Conservation (phyloP, 2,113 vertebrate genomes). For the Callorhinus ursinus region DNA sequence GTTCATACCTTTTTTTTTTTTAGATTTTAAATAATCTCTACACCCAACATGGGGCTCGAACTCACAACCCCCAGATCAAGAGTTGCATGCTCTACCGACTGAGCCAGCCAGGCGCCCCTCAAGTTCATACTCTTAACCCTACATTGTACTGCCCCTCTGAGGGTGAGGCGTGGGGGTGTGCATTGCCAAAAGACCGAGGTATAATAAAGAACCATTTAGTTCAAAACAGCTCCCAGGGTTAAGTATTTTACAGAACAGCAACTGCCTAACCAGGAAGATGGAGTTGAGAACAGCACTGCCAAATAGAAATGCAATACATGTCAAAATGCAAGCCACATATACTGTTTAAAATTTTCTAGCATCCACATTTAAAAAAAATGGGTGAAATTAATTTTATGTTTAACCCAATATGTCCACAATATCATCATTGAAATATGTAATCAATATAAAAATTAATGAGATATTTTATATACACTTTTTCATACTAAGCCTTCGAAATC, state of each 20-base stretch:
- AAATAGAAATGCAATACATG: background rate
- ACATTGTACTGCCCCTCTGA: background rate
- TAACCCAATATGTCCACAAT: background rate
- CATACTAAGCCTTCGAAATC: background rate
- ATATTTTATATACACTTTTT: background rate
- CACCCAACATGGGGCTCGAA: background rate
- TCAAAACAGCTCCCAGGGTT: background rate
- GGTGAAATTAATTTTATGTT: conserved; percentile 11
- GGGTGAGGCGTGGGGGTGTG: background rate
- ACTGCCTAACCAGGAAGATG: background rate
- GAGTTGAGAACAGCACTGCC: background rate
- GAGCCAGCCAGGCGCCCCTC: background rate
- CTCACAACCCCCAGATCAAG: background rate
- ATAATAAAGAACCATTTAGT: background rate
- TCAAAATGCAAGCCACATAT: background rate
- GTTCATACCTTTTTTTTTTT: background rate
- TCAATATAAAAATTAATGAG: background rate
- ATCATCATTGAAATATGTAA: background rate
- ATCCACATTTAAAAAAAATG: background rate
- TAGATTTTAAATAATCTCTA: background rate
- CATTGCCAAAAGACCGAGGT: background rate
- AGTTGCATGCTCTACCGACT: background rate
- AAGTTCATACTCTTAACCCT: background rate
- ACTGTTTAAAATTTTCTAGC: background rate
- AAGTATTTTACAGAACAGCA: background rate